Conservation (phyloP, 2,113 vertebrate species). For the Echinops telfairi region DNA sequence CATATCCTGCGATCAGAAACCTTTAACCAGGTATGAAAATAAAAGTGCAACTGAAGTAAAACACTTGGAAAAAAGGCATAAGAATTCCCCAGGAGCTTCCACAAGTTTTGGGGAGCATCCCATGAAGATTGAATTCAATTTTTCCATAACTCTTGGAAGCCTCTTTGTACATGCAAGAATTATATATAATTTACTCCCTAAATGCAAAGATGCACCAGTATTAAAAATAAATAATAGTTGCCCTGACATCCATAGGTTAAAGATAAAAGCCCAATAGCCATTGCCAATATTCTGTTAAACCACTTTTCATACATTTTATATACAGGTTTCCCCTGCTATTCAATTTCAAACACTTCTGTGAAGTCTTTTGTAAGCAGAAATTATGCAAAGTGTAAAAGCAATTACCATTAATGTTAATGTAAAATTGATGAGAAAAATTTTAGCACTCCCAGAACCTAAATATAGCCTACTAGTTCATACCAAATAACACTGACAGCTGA, state of each 20-base stretch:
- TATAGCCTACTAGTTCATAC: too few species aligned
- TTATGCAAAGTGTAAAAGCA: too few species aligned
- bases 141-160: too few species aligned
- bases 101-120: too few species aligned
- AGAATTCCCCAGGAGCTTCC: not conserved
- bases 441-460: too few species aligned
- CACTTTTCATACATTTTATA: not conserved
- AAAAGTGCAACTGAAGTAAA: constrained; percentile 43
- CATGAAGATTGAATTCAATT: too few species aligned
- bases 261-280: not conserved
- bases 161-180: not conserved
- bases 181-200: not conserved
- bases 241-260: not conserved
- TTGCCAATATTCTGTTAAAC: not conserved
- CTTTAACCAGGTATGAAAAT: not conserved
- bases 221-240: constrained; percentile 28
- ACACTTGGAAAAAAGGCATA: not conserved
- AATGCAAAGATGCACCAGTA: not conserved
- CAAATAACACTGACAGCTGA: too few species aligned
- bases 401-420: too few species aligned
- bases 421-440: too few species aligned
- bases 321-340: too few species aligned
- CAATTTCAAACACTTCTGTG: too few species aligned
- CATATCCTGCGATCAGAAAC: constrained; percentile 26
- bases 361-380: too few species aligned